Percentiles rank a stretch among this genome's conserved stretches.
Conservation (phyloP, 2,888 invertebrate genomes). For the Pseudococcus viburni region DNA sequence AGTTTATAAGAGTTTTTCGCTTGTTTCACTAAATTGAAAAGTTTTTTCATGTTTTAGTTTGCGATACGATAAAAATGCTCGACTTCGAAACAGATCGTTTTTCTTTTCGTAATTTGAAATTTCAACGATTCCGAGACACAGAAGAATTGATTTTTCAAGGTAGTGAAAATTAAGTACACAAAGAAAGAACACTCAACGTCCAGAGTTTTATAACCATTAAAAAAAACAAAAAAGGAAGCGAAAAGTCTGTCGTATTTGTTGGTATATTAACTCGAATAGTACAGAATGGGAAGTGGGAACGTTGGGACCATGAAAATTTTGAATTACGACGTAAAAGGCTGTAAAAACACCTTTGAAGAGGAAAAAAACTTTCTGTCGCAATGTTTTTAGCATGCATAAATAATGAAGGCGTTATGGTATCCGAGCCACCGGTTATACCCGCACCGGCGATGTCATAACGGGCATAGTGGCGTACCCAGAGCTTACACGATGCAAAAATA, state of each 20-base stretch:
- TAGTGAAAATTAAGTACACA: constrained; percentile 4
- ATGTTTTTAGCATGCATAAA: constrained; percentile 46
- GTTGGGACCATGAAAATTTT: constrained; percentile 12
- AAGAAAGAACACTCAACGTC: not conserved
- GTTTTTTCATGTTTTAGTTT: not conserved
- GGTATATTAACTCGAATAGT: not conserved
- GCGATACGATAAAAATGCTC: constrained; percentile 29
- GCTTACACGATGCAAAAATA: constrained; percentile 25
- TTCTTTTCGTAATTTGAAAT: not conserved
- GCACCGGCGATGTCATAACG: not conserved
- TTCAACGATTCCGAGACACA: not conserved
- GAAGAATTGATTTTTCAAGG: constrained; percentile 13
- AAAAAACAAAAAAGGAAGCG: not conserved
- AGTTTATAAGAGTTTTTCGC: constrained; percentile 34
- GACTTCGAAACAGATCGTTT: not conserved
- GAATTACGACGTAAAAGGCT: constrained; percentile 41
- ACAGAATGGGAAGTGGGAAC: not conserved
- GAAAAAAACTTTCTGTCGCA: constrained; percentile 11
- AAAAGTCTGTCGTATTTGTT: not conserved
- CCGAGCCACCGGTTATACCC: constrained; percentile 45
- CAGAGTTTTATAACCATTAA: not conserved
- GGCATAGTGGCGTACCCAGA: too few relatives aligned
- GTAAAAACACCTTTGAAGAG: constrained; percentile 28
- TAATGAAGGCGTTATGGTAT: not conserved
- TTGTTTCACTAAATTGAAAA: constrained; percentile 40